These are phyloP conservation scores for Torymus auratus DNA, from an alignment of 2,888 invertebrate genomes.

Conservation along the genomic window DNA sequence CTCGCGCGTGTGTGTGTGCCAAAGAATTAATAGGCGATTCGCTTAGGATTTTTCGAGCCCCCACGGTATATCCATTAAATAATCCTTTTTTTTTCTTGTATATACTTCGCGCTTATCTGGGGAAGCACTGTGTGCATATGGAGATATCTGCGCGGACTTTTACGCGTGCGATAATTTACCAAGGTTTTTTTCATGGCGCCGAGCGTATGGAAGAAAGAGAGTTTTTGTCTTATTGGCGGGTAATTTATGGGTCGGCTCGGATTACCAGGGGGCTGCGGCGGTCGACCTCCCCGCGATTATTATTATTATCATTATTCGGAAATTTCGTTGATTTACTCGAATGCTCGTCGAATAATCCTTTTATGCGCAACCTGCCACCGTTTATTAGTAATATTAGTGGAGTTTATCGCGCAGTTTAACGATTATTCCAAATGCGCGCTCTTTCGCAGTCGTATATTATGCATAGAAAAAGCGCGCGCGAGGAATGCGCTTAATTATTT, in stretches of 20 bases:
- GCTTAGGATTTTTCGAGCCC: background rate
- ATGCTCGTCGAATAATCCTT: no score
- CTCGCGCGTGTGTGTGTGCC: constrained; percentile 47
- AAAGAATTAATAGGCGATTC: constrained; percentile 46
- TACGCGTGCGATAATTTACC: constrained; percentile 40
- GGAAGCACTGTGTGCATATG: background rate
- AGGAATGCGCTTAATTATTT: no score
- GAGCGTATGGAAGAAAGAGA: constrained; percentile 54
- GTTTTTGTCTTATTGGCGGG: constrained; percentile 64
- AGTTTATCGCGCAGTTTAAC: no score
- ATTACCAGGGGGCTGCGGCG: background rate
- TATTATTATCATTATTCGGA: no score
- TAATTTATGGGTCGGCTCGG: constrained; percentile 27
- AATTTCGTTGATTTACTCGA: no score
- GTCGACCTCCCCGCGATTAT: no score
- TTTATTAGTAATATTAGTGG: no score
- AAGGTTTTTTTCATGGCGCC: constrained; percentile 62
- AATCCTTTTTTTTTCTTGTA: constrained; percentile 32
- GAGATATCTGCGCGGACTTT: constrained; percentile 8
- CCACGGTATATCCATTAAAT: constrained; percentile 42
- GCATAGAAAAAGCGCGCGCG: no score
- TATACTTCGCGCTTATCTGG: constrained; percentile 22
- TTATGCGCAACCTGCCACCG: no score
- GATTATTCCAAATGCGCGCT: no score
- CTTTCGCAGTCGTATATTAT: no score